Percentiles rank a stretch among this genome's conserved stretches.
Evolutionary conservation across 2,113 vertebrate species (phyloP).

Genomic region (Pongo abelii): DNA sequence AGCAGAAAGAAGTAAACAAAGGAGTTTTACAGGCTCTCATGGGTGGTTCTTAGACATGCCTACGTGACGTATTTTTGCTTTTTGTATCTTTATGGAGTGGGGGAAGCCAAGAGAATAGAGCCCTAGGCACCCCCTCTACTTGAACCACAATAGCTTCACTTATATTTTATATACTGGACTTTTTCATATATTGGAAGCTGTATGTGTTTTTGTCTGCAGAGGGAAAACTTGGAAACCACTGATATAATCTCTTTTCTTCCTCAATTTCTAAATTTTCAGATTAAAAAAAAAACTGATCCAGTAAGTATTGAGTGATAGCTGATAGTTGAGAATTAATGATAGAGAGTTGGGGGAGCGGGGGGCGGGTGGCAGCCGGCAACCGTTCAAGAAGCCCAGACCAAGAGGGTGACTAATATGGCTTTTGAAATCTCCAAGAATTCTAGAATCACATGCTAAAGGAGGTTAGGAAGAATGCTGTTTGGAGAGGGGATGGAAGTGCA

Average conservation of each 20-base stretch:
- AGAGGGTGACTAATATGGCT: background rate
- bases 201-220: background rate
- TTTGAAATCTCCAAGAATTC: background rate
- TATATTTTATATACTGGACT: background rate
- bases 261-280: slow-evolving; percentile 16
- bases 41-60: background rate
- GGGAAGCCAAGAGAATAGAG: background rate
- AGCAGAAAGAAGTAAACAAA: background rate
- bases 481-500: background rate
- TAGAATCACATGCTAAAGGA: background rate
- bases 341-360: background rate
- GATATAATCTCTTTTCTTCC: background rate
- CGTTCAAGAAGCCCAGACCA: background rate
- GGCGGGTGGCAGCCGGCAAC: background rate
- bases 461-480: background rate
- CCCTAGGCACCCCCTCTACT: background rate
- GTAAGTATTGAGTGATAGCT: background rate
- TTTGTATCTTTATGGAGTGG: background rate
- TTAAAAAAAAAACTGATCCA: background rate
- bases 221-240: background rate
- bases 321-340: background rate
- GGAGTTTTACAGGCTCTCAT: background rate
- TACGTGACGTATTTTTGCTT: background rate
- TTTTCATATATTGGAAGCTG: background rate
- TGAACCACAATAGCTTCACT: background rate